These are phyloP conservation scores for Lutjanus erythropterus DNA, from an alignment of 2,113 vertebrate species.

Conservation along the genomic window DNA sequence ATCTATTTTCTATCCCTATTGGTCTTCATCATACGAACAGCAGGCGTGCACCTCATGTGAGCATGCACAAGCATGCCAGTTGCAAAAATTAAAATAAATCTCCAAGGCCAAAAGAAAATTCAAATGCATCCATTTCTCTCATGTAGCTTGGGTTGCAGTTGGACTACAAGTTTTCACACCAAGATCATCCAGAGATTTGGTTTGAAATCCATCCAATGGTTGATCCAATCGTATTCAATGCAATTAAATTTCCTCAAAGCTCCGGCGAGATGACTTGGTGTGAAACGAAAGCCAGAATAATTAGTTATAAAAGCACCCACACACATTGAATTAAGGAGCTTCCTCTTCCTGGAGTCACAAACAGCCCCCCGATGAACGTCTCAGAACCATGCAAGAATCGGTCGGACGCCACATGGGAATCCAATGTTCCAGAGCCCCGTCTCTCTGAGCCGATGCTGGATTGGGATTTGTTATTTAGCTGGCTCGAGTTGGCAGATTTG, in stretches of 20 bases:
- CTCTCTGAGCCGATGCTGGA: constrained; percentile 45
- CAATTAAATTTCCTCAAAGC: constrained; percentile 33
- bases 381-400: constrained; percentile 73
- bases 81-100: constrained; percentile 71
- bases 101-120: constrained; percentile 66
- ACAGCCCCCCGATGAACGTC: constrained; percentile 47
- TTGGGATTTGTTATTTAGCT: constrained; percentile 61
- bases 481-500: constrained; percentile 57
- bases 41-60: constrained; percentile 76
- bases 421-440: constrained; percentile 58
- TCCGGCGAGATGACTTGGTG: constrained; percentile 72
- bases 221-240: constrained; percentile 53
- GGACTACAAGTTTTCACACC: constrained; percentile 79
- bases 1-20: constrained; percentile 42
- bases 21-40: constrained; percentile 60
- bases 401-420: constrained; percentile 55
- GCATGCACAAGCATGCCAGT: constrained; percentile 83
- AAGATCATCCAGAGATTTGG: constrained; percentile 72
- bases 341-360: constrained; percentile 67
- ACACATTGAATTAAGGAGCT: constrained; percentile 69
- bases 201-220: constrained; percentile 63
- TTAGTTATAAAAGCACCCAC: constrained; percentile 76
- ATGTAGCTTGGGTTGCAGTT: constrained; percentile 63
- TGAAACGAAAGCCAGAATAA: constrained; percentile 75
- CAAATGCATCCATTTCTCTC: constrained; percentile 72